Evolutionary conservation across 2,113 vertebrate species (phyloP).

Genomic region (Istiophorus platypterus): DNA sequence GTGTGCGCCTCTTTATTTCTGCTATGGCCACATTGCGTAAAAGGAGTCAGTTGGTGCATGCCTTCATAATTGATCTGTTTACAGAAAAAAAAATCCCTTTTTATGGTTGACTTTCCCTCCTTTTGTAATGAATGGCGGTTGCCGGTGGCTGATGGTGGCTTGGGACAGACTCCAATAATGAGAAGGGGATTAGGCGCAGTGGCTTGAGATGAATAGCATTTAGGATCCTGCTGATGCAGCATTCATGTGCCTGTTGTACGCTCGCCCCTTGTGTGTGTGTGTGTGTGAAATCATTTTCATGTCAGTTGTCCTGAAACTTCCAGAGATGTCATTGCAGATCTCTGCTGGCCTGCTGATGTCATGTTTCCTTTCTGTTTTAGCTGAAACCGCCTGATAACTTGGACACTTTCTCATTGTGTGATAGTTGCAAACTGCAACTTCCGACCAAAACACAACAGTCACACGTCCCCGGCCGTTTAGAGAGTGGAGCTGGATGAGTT

Average conservation of each 20-base stretch:
- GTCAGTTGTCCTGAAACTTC: slow-evolving; percentile 4
- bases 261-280: not conserved
- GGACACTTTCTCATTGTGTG: not conserved
- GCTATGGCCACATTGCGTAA: slow-evolving; percentile 34
- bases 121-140: slow-evolving; percentile 3
- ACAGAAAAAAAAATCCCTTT: not conserved
- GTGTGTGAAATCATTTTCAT: slow-evolving; percentile 1
- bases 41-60: not conserved
- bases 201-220: slow-evolving; percentile 46
- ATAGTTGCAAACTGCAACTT: not conserved
- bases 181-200: slow-evolving; percentile 52
- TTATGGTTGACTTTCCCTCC: not conserved
- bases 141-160: slow-evolving; percentile 6
- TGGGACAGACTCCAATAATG: slow-evolving; percentile 38
- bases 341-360: not conserved
- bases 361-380: not conserved
- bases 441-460: not conserved
- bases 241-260: not conserved
- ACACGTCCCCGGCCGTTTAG: not conserved
- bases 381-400: not conserved
- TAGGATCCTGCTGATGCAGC: slow-evolving; percentile 63
- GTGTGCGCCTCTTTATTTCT: slow-evolving; percentile 22
- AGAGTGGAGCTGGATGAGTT: slow-evolving; percentile 9
- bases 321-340: slow-evolving; percentile 1
- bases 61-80: not conserved